Base-by-base conservation (phyloP, 1,140 invertebrate species). In the Drosophila pectinifera region DNA sequence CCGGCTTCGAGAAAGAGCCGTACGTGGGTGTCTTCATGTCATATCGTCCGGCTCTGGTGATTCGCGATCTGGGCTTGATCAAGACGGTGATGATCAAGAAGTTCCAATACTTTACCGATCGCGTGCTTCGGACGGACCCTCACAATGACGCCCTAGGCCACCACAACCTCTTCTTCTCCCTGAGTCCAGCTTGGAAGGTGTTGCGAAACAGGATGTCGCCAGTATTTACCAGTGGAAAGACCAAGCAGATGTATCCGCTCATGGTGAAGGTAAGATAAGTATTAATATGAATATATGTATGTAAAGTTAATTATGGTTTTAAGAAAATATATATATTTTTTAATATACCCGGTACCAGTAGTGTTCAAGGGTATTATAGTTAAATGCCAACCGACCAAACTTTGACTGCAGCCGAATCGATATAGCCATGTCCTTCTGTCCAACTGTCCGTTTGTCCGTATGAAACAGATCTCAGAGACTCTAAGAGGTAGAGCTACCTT, bases 221-320 rank as follows among this genome's bases (percentile, higher is more conserved):
- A 3, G 92, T 93, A 3, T 94, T 95, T 53, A 93, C 94, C 0
- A 92, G 92, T 7, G 92, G 92, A 2, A 94, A 94, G 70, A 80
- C 94, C 7, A 94, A 93, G 69, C 91, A 91, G 49, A 94, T 94
- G 93, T 94, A 94, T 86, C 93, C 93, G 24, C 78, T 94, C 0
- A 76, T 94, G 62, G 77, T 64, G 16, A 92, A 94, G 80, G 64
- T 91, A 36, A 54, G 73, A 26, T 6, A 2, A 45, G 5, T 2
- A 56, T 26, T 13, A 0, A 14, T 20, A 8, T 1, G 14, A 16
- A 11, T 22, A 11, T 1, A 31, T 22, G 22, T 22, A 22, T 22
- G 38, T 8, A 42, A n/a, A n/a, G n/a, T n/a, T 5, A 20, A 3
- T 14, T 41, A 10, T 11, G 5, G 49, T 8, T 26, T 26, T 26